Percentiles rank a stretch among this genome's conserved stretches.
Evolutionary conservation across 1,140 invertebrate species (phyloP).

Genomic region (Galendromus occidentalis): DNA sequence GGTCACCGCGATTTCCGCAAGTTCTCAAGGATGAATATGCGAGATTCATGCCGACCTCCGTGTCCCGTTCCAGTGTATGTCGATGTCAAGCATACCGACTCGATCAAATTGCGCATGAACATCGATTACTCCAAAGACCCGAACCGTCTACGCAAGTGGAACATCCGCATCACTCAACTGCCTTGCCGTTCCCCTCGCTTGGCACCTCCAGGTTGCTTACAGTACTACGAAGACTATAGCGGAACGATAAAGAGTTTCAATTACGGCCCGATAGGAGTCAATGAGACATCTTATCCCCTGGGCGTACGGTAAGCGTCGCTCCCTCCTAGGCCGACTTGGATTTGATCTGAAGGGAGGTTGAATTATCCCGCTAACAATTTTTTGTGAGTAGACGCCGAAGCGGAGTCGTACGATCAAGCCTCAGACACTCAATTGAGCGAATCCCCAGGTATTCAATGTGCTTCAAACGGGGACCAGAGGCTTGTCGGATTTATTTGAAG

Average conservation of each 20-base stretch:
- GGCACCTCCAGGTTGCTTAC: not conserved
- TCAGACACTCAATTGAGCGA: not conserved
- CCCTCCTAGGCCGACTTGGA: no score
- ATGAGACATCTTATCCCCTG: not conserved
- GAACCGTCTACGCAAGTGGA: slow-evolving; percentile 2
- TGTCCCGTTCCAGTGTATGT: not conserved
- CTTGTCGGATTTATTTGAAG: not conserved
- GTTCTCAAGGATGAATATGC: no score
- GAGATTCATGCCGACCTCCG: no score
- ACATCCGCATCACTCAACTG: not conserved
- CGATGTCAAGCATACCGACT: slow-evolving; percentile 4
- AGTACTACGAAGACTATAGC: not conserved
- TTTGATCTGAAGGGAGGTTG: no score
- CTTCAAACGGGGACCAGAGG: not conserved
- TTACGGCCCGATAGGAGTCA: not conserved
- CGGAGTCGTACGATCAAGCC: not conserved
- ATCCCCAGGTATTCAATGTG: not conserved
- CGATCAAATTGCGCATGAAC: slow-evolving; percentile 6
- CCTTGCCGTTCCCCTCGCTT: not conserved
- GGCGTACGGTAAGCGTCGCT: not conserved
- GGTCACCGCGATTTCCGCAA: no score
- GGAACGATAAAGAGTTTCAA: slow-evolving; percentile 8
- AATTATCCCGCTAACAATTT: no score
- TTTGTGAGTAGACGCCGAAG: no score
- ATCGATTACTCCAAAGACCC: slow-evolving; percentile 7